Conservation (phyloP, 2,113 vertebrate species). For the Platichthys flesus region DNA sequence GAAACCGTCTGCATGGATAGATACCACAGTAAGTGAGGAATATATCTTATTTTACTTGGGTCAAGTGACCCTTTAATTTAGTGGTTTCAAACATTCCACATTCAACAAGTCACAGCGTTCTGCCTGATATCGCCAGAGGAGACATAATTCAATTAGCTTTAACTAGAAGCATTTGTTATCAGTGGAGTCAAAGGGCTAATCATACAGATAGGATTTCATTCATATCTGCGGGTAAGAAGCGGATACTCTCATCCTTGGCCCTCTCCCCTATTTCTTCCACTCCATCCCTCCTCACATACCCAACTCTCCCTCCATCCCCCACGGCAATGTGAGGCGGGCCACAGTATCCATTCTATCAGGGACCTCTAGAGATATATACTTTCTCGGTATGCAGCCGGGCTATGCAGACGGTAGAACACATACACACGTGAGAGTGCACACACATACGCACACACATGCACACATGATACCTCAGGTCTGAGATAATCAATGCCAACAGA, state of each 20-base stretch:
- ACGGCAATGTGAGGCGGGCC: constrained; percentile 61
- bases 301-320: constrained; percentile 55
- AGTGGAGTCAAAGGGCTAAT: constrained; percentile 59
- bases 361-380: constrained; percentile 74
- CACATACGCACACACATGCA: not conserved
- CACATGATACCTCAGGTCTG: constrained; percentile 42
- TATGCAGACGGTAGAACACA: not conserved
- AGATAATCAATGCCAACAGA: constrained; percentile 74
- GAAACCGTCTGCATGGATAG: not conserved
- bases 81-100: constrained; percentile 1
- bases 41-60: not conserved
- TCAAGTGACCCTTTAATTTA: not conserved
- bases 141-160: constrained; percentile 37
- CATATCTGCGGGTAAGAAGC: constrained; percentile 49
- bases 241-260: constrained; percentile 49
- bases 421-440: constrained; percentile 11
- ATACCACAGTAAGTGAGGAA: not conserved
- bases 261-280: constrained; percentile 45
- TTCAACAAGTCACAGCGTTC: constrained; percentile 2
- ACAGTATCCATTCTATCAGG: constrained; percentile 68
- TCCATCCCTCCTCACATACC: constrained; percentile 19
- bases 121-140: constrained; percentile 27
- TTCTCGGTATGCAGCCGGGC: constrained; percentile 69
- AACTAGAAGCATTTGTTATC: constrained; percentile 28
- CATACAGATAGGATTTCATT: constrained; percentile 63